These are phyloP conservation scores for Plagodis pulveraria DNA, from an alignment of 2,888 invertebrate genomes.

Conservation along the genomic window DNA sequence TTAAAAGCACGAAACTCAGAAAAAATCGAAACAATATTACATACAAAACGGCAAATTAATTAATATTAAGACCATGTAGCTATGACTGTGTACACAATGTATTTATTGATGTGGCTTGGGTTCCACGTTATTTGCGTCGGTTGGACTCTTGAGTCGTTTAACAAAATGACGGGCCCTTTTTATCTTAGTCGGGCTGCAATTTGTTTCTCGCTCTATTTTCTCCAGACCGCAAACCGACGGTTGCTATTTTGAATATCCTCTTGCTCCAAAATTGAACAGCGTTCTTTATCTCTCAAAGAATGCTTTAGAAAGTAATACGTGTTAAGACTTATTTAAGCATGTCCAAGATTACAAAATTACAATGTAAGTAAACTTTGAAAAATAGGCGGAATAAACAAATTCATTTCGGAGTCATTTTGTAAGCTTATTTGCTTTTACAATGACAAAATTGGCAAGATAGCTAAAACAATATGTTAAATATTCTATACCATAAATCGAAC, in stretches of 20 bases:
- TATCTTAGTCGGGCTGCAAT: conserved; percentile 79
- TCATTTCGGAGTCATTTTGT: too few relatives aligned
- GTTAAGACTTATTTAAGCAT: background rate
- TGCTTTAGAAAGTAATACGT: background rate
- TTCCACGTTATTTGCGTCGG: conserved; percentile 64
- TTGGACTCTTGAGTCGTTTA: conserved; percentile 72
- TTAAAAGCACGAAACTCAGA: too few relatives aligned
- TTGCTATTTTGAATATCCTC: conserved; percentile 74
- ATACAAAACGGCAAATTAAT: conserved; percentile 15
- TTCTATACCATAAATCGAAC: too few relatives aligned
- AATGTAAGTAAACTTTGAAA: too few relatives aligned
- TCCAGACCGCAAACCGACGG: conserved; percentile 69
- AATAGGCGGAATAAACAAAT: too few relatives aligned
- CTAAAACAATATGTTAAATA: too few relatives aligned
- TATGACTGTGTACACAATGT: conserved; percentile 28
- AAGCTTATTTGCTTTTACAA: too few relatives aligned
- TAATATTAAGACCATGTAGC: conserved; percentile 16
- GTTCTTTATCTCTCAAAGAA: conserved; percentile 38
- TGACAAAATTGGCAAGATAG: too few relatives aligned
- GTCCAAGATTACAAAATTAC: background rate
- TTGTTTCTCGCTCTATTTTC: conserved; percentile 78
- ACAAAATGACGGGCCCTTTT: conserved; percentile 82
- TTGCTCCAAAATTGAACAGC: conserved; percentile 69
- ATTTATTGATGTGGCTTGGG: conserved; percentile 55
- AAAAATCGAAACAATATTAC: background rate